Percentiles rank a stretch among this genome's conserved stretches.
phyloP scores from a whole-genome alignment of 2,797 vertebrate genomes.

The Pagetopsis macropterus region DNA sequence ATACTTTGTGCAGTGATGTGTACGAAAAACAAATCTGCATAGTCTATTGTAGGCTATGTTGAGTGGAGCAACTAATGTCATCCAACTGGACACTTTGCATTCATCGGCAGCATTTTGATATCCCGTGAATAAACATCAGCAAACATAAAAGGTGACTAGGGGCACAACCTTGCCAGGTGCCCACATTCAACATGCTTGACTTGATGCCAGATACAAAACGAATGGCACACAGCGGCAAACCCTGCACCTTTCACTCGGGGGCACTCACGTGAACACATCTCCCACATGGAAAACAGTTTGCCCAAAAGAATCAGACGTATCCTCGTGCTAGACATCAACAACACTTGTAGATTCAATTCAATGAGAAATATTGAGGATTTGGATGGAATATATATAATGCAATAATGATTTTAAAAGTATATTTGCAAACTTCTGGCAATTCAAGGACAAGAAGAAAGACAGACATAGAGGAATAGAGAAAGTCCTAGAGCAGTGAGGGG shows the following conservation, averaged over 20 bases:
- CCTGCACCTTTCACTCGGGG: not conserved
- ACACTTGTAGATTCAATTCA: conserved; percentile 6
- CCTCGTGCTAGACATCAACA: not conserved
- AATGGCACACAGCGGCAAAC: not conserved
- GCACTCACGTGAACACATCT: not conserved
- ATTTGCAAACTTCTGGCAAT: conserved; percentile 1
- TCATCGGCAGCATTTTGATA: conserved; percentile 22
- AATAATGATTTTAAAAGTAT: not conserved
- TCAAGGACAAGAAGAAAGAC: not conserved
- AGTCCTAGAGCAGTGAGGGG: conserved; percentile 50
- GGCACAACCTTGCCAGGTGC: not conserved
- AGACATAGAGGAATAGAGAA: conserved; percentile 24
- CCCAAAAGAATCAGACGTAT: no score
- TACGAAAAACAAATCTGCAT: no score
- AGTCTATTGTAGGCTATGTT: no score
- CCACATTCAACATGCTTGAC: conserved; percentile 5
- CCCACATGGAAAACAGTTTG: no score
- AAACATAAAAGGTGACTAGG: conserved; percentile 25
- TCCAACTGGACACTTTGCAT: conserved; percentile 39
- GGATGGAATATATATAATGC: conserved; percentile 7
- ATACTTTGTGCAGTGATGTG: no score
- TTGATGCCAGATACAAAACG: conserved; percentile 5
- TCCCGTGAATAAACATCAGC: conserved; percentile 28
- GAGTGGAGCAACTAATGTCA: conserved; percentile 14
- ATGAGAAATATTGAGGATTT: not conserved